Conservation (phyloP, 2,797 vertebrate species). For the Cottoperca gobio region DNA sequence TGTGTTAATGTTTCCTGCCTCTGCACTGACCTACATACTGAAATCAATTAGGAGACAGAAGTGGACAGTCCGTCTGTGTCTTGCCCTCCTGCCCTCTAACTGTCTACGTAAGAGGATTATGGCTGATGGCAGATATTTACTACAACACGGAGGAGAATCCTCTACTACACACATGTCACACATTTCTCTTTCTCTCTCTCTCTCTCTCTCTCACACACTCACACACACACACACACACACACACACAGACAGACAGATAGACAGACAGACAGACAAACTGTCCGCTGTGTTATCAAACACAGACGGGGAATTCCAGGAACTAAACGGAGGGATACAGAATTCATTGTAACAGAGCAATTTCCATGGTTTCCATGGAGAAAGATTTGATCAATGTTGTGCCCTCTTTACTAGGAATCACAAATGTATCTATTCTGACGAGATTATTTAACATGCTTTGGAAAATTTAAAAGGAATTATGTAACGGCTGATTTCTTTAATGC, state of each 20-base stretch:
- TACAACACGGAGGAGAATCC: constrained; percentile 32
- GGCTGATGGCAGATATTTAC: constrained; percentile 49
- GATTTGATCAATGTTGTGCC: not conserved
- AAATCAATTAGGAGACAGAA: not conserved
- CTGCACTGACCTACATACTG: not conserved
- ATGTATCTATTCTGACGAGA: not conserved
- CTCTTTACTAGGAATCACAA: not conserved
- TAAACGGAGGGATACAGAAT: constrained; percentile 11
- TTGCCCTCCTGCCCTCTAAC: not conserved
- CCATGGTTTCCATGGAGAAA: not conserved
- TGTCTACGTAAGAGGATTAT: constrained; percentile 43
- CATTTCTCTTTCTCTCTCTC: no score
- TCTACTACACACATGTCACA: not conserved
- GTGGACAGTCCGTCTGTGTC: constrained; percentile 27
- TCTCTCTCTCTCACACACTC: constrained; percentile 1
- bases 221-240: constrained; percentile 4
- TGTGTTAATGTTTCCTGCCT: not conserved
- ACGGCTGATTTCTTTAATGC: constrained; percentile 13
- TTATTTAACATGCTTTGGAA: constrained; percentile 31
- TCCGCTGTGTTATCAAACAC: constrained; percentile 23
- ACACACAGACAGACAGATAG: not conserved
- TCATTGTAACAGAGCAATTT: not conserved
- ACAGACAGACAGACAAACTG: not conserved
- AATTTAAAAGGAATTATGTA: constrained; percentile 9
- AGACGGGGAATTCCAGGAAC: constrained; percentile 35